phyloP scores from a whole-genome alignment of 2,113 vertebrate species.

The Thomomys bottae region DNA sequence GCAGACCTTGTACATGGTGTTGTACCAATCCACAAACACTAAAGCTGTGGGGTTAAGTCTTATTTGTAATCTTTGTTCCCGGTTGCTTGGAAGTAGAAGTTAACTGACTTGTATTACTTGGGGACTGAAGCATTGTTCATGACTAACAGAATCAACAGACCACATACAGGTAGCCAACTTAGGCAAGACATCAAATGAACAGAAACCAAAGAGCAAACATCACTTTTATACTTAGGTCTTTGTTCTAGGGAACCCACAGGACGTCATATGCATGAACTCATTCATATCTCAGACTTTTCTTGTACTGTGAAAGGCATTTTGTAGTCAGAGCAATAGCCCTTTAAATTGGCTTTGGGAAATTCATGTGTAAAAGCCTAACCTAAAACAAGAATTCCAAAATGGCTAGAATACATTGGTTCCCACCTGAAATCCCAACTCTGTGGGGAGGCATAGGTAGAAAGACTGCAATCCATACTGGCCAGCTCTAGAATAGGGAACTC shows the following conservation, averaged over 20 bases:
- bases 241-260: slow-evolving; percentile 39
- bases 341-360: not conserved
- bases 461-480: too few species aligned
- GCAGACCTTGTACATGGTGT: not conserved
- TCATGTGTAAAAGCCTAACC: not conserved
- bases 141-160: slow-evolving; percentile 35
- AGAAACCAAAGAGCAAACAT: not conserved
- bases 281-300: slow-evolving; percentile 33
- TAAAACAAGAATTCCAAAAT: not conserved
- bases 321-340: not conserved
- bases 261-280: not conserved
- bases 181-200: slow-evolving; percentile 31
- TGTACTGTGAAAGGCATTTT: not conserved
- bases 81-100: not conserved
- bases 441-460: too few species aligned
- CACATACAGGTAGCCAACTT: not conserved
- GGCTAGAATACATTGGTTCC: too few species aligned
- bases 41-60: slow-evolving; percentile 6
- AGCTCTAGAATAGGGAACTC: too few species aligned
- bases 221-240: not conserved
- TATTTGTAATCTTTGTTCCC: not conserved
- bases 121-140: slow-evolving; percentile 16
- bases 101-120: not conserved
- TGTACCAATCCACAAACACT: not conserved
- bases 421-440: too few species aligned